phyloP scores from a whole-genome alignment of 2,113 vertebrate species.

The human region DNA sequence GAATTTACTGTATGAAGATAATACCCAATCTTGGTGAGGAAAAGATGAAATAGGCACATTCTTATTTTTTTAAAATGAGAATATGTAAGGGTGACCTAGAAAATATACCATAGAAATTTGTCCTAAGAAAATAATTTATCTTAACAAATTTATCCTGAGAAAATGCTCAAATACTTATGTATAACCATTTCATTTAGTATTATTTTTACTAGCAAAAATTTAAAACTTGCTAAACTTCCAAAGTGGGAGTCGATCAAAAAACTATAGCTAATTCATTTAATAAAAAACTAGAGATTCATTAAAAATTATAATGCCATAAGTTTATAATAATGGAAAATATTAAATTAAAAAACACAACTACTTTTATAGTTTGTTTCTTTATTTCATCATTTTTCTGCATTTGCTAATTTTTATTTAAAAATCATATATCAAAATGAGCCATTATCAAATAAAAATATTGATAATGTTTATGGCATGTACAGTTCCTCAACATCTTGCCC shows the following conservation, averaged over 20 bases:
- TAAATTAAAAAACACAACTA: background rate
- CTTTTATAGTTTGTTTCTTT: background rate
- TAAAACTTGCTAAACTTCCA: background rate
- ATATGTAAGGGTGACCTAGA: background rate
- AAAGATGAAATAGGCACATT: background rate
- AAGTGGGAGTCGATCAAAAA: background rate
- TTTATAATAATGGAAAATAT: background rate
- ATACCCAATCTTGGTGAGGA: background rate
- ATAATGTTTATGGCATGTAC: background rate
- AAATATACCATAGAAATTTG: background rate
- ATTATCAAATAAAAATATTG: background rate
- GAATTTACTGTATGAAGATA: background rate
- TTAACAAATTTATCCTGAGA: background rate
- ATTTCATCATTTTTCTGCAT: background rate
- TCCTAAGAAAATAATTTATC: background rate
- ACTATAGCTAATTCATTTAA: background rate
- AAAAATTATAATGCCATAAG: background rate
- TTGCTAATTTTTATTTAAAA: background rate
- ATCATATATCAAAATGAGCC: background rate
- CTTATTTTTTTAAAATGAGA: background rate
- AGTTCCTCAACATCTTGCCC: background rate
- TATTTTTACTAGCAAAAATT: background rate
- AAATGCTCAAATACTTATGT: background rate
- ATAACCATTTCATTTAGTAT: background rate
- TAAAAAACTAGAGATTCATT: background rate